These are phyloP conservation scores for Lutjanus argentimaculatus DNA, from an alignment of 2,797 vertebrate genomes.

Conservation along the genomic window DNA sequence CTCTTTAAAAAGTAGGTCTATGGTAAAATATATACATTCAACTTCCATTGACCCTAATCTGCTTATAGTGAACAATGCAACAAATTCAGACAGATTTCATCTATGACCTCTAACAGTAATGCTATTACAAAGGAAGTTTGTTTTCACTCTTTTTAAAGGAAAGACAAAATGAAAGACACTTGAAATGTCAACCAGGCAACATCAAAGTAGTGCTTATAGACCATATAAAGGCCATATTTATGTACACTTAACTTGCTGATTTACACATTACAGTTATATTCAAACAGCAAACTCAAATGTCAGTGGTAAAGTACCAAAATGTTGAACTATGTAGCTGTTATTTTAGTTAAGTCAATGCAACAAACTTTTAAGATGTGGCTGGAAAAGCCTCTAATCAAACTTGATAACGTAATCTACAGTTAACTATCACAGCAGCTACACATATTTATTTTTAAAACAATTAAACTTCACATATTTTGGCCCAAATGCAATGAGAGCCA, in stretches of 20 bases:
- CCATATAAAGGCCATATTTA: not conserved
- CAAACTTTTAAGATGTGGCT: not conserved
- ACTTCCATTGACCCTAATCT: constrained; percentile 65
- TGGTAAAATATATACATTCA: constrained; percentile 48
- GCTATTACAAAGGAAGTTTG: constrained; percentile 54
- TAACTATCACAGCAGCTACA: constrained; percentile 5
- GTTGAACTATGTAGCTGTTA: not conserved
- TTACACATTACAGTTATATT: not conserved
- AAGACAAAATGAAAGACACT: constrained; percentile 4
- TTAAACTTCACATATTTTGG: not conserved
- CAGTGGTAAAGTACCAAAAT: not conserved
- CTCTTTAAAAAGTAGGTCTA: constrained; percentile 44
- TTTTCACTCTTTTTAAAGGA: constrained; percentile 28
- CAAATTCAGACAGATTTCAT: constrained; percentile 56
- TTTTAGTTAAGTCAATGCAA: not conserved
- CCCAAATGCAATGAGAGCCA: constrained; percentile 1
- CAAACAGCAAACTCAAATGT: not conserved
- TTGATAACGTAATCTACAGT: not conserved
- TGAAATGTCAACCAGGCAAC: not conserved
- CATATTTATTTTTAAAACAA: constrained; percentile 10
- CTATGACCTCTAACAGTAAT: constrained; percentile 34
- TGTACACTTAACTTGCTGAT: not conserved
- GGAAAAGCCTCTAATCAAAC: not conserved
- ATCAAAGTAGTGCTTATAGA: constrained; percentile 8
- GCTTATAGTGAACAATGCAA: constrained; percentile 65